Percentiles rank a stretch among this genome's conserved stretches.
These are phyloP conservation scores for Machimus atricapillus DNA, from an alignment of 2,888 invertebrate genomes.

Conservation along the genomic window DNA sequence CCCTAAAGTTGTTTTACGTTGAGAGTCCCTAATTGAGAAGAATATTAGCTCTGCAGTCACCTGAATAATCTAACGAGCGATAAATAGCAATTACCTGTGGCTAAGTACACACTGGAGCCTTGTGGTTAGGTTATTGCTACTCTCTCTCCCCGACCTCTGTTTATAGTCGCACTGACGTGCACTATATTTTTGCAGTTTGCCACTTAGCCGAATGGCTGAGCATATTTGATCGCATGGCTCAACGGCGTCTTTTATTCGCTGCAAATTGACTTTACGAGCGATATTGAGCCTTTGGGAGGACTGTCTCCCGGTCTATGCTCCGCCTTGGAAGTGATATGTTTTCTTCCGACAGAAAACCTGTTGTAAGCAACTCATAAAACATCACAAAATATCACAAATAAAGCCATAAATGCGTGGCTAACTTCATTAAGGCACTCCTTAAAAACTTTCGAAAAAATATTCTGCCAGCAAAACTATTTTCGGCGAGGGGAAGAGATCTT, in stretches of 20 bases:
- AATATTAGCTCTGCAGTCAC: not conserved
- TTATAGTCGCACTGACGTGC: not conserved
- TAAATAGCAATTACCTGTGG: constrained; percentile 20
- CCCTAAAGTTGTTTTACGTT: not conserved
- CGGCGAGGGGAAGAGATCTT: not conserved
- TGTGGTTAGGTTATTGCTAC: not conserved
- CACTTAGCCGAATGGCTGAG: not conserved
- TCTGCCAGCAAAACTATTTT: not conserved
- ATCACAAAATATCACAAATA: not conserved
- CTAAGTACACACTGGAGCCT: not conserved
- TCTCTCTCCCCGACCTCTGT: not conserved
- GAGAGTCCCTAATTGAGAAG: not conserved
- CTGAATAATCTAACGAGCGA: constrained; percentile 12
- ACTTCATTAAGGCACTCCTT: not conserved
- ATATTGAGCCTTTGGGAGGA: not conserved
- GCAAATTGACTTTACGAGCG: not conserved
- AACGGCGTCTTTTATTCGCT: not conserved
- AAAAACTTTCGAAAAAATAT: not conserved
- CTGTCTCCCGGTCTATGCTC: not conserved
- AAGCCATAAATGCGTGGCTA: not conserved
- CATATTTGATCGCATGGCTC: not conserved
- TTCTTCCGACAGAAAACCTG: not conserved
- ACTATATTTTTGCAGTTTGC: not conserved
- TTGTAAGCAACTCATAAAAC: not conserved
- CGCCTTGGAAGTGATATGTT: not conserved